Percentiles rank a stretch among this genome's conserved stretches.
These are phyloP conservation scores for Agrochola circellaris DNA, from an alignment of 2,888 invertebrate genomes.

Conservation along the genomic window DNA sequence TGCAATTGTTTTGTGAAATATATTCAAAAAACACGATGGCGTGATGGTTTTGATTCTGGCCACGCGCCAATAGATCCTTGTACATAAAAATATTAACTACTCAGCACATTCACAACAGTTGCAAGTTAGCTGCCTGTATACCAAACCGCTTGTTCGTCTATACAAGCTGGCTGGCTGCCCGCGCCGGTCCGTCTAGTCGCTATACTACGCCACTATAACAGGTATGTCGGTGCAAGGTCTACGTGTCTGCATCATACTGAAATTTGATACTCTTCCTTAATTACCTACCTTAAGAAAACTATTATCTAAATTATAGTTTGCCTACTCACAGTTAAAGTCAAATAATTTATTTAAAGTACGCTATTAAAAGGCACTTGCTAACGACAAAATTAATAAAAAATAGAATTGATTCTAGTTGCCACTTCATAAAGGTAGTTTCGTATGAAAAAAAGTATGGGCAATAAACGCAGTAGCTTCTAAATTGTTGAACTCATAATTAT, in stretches of 20 bases:
- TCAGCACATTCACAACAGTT: background rate
- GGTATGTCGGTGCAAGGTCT: background rate
- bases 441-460: too few species aligned
- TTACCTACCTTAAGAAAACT: background rate
- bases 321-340: background rate
- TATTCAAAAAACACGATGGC: background rate
- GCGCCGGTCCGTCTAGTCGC: slow-evolving; percentile 32
- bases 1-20: background rate
- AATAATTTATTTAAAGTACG: background rate
- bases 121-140: background rate
- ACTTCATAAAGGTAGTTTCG: too few species aligned
- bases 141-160: background rate
- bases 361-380: too few species aligned
- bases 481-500: too few species aligned
- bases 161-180: slow-evolving; percentile 39
- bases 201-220: background rate
- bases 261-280: background rate
- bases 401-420: too few species aligned
- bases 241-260: background rate
- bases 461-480: too few species aligned
- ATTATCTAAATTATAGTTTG: background rate
- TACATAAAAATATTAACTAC: too few species aligned
- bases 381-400: too few species aligned
- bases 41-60: background rate
- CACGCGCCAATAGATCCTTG: too few species aligned